These are phyloP conservation scores for Lasioglossum vierecki DNA, from an alignment of 2,888 invertebrate genomes.

Conservation along the genomic window DNA sequence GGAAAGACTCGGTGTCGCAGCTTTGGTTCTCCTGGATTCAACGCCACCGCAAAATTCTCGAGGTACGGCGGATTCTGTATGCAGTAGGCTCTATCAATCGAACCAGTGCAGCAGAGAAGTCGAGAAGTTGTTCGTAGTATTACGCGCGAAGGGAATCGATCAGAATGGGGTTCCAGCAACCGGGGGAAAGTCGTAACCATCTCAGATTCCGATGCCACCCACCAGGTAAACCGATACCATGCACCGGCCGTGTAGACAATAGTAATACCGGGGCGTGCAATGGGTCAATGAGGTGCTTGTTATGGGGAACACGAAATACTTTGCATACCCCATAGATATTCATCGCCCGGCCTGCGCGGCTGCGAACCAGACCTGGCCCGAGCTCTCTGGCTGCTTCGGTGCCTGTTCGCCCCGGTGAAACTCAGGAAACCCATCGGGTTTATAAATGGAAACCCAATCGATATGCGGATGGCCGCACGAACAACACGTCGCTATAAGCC, in stretches of 20 bases:
- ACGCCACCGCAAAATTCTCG: background rate
- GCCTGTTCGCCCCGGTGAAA: conserved; percentile 56
- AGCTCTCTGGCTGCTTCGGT: background rate
- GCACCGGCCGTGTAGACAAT: conserved; percentile 73
- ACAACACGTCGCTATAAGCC: conserved; percentile 32
- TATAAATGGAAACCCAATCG: conserved; percentile 59
- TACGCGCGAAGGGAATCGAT: conserved; percentile 38
- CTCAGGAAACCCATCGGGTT: conserved; percentile 60
- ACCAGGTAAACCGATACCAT: conserved; percentile 77
- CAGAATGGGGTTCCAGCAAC: conserved; percentile 34
- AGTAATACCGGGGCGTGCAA: conserved; percentile 78
- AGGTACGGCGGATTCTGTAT: background rate
- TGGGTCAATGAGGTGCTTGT: conserved; percentile 83
- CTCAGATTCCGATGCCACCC: conserved; percentile 76
- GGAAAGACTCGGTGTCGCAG: background rate
- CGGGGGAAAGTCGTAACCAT: conserved; percentile 66
- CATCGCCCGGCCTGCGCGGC: conserved; percentile 69
- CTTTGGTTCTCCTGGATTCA: background rate
- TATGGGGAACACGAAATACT: conserved; percentile 82
- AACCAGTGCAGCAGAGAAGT: background rate
- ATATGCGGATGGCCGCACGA: conserved; percentile 46
- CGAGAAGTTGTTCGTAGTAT: background rate
- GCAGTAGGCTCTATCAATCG: background rate
- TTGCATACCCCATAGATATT: conserved; percentile 82
- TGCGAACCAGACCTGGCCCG: conserved; percentile 31